phyloP scores from a whole-genome alignment of 1,140 invertebrate genomes.

The Platyura marginata region DNA sequence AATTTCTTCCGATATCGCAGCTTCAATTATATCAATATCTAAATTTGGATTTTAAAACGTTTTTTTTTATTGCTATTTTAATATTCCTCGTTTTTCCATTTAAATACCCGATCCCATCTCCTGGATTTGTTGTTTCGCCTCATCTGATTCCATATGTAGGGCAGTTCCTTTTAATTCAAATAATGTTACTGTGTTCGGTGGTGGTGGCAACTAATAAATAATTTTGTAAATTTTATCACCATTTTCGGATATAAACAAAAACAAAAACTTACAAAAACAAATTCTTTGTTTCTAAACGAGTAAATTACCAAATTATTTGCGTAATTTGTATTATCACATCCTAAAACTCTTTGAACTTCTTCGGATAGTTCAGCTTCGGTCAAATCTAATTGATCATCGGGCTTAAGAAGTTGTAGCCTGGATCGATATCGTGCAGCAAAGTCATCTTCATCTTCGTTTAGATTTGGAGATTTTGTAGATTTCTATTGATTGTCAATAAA shows the following conservation, averaged over 20 bases:
- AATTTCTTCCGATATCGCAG: too few species aligned
- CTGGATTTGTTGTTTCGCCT: constrained; percentile 42
- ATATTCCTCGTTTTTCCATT: too few species aligned
- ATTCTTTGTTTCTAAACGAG: constrained; percentile 39
- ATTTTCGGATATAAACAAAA: too few species aligned
- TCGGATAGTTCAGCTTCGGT: constrained; percentile 60
- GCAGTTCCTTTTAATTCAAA: constrained; percentile 41
- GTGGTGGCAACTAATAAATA: constrained; percentile 25
- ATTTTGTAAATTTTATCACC: too few species aligned
- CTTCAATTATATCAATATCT: too few species aligned
- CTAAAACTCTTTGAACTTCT: constrained; percentile 55
- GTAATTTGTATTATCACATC: constrained; percentile 50
- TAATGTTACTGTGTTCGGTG: constrained; percentile 39
- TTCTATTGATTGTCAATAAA: too few species aligned
- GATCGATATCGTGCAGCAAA: too few species aligned
- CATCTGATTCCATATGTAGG: constrained; percentile 49
- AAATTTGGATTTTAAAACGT: too few species aligned
- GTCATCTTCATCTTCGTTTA: too few species aligned
- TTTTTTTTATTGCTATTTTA: too few species aligned
- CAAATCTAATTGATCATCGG: constrained; percentile 53
- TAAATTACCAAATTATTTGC: constrained; percentile 49
- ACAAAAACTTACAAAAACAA: constrained; percentile 24
- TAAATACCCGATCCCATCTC: constrained; percentile 26
- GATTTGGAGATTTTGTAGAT: too few species aligned
- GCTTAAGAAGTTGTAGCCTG: constrained; percentile 35